Evolutionary conservation across 2,797 vertebrate species (phyloP), one percentile per base, ranked within the genome.

Genomic region (Artibeus jamaicensis): DNA sequence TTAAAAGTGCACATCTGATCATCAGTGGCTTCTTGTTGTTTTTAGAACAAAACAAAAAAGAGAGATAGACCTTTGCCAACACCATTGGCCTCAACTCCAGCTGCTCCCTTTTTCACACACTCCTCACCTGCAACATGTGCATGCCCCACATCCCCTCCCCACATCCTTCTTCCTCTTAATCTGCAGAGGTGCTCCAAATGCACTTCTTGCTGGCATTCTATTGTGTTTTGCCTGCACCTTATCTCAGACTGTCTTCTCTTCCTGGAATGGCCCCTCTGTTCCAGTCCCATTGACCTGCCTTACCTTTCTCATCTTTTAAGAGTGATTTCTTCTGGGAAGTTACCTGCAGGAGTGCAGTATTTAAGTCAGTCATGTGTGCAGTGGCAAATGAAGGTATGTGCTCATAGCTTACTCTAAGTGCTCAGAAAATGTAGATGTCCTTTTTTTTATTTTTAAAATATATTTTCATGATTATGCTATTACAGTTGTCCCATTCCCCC

Each of bases 121-220:
- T 9, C 0, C 4, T 26, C 16, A 14, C 44, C n/a, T 34, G 19
- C 81, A 65, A n/a, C 32, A n/a, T 14, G 12, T 0, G 0, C 26
- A 65, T 29, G 46, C 32, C 14, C 34, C 18, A 15, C 3, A 7
- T 19, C 34, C 9, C 3, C 5, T 65, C n/a, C 16, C 16, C 42
- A 5, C 1, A 0, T 9, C 8, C 10, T 15, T 9, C 12, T 12
- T 2, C 29, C 46, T 39, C 9, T 48, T 1, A 22, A 2, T 42
- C 32, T 7, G 1, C 44, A 32, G 6, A 44, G 26, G 1, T n/a
- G 22, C 7, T 24, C 9, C 9, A 0, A 4, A 10, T 53, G 79
- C 77, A 32, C 42, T 67, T 46, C 46, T 9, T 16, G 18, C 24
- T 3, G 0, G 5, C 9, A 3, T 1, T 11, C 14, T 26, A 1